Evolutionary conservation across 2,113 vertebrate species (phyloP).

Genomic region (Alectura lathami): DNA sequence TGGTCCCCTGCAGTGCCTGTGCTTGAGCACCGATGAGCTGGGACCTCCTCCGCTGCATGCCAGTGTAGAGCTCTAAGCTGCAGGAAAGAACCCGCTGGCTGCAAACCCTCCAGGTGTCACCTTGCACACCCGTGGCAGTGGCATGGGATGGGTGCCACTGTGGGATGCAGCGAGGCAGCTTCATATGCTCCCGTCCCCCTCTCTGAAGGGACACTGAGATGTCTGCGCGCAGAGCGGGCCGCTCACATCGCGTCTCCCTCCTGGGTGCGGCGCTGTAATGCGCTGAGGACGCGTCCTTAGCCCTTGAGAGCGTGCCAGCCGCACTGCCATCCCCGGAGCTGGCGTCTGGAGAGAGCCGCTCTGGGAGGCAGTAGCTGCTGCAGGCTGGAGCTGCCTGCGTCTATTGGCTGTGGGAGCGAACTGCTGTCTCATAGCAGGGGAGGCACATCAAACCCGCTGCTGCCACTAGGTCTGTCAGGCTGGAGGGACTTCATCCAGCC

Average conservation of each 20-base stretch:
- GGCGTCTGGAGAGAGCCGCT: not conserved
- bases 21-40: conserved; percentile 62
- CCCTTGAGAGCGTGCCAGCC: not conserved
- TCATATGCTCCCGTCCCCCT: rapidly evolving
- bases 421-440: conserved; percentile 50
- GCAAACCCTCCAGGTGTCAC: conserved; percentile 14
- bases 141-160: not conserved
- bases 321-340: not conserved
- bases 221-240: not conserved
- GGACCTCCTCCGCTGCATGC: not conserved
- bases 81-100: not conserved
- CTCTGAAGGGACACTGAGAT: not conserved
- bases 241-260: not conserved
- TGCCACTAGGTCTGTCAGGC: not conserved
- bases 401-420: conserved; percentile 19
- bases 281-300: not conserved
- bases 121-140: not conserved
- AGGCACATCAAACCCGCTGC: not conserved
- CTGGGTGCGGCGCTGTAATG: rapidly evolving
- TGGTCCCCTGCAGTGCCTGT: conserved; percentile 59
- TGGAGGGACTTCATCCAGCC: conserved; percentile 26
- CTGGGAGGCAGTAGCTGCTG: not conserved
- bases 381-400: not conserved
- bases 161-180: rapidly evolving
- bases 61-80: rapidly evolving